Evolutionary conservation across 1,140 invertebrate species (phyloP), one percentile per base, ranked within the genome.

Genomic region (Drosophila malerkotliana): DNA sequence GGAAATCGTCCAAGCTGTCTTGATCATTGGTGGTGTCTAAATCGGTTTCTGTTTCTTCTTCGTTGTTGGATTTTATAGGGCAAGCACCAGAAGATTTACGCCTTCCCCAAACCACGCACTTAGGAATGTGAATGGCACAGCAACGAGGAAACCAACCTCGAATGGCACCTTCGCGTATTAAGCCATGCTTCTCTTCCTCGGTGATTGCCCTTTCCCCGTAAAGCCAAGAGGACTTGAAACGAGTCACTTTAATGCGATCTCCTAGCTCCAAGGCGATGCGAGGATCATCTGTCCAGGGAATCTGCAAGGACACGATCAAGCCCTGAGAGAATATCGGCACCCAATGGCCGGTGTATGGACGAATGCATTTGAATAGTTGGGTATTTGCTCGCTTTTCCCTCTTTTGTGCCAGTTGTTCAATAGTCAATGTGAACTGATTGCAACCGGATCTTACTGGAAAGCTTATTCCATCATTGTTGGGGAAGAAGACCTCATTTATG

Each of bases 401-500:
- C 92, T 99, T 99, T 92, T 99, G 98, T 44, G 94, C 93, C 30
- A 97, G 92, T 92, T 99, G 98, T 87, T 99, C 98, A 9, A 94
- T 90, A 10, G 98, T 99, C 51, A 99, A 92, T 7, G 97, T 96
- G 91, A 96, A 99, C 88, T 97, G 95, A 92, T 97, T 92, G 91
- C 97, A 98, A 10, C 94, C 96, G 0, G 95, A 93, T 2, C 92
- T 88, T 6, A 99, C 93, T n/a, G 95, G 94, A 98, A 98, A 99
- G 18, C 91, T 90, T 56, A 98, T 94, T 2, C 98, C 98, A 93
- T 98, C 94, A 15, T 95, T 95, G 12, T 93, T 80, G 1, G 94
- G 93, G 12, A 92, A 89, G 62, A 98, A 92, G 14, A 96, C 69
- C 34, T 81, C 69, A 2, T 26, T 41, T 93, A 92, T 96, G 94